phyloP scores from a whole-genome alignment of 2,888 invertebrate genomes.

The Drosophila algonquin region DNA sequence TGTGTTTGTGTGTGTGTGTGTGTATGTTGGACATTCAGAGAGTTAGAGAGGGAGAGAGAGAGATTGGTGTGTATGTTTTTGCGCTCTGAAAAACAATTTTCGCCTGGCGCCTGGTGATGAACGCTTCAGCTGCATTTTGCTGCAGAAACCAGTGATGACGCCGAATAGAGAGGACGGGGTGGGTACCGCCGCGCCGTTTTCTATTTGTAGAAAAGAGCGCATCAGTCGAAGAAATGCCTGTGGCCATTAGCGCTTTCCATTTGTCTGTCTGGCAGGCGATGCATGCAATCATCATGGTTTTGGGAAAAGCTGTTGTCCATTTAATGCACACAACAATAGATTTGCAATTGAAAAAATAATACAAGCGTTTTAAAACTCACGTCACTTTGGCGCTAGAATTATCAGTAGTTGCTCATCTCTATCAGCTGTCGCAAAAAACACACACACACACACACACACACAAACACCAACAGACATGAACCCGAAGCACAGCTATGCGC shows the following conservation, averaged over 20 bases:
- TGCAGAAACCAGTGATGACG: slow-evolving; percentile 5
- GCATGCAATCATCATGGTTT: not conserved
- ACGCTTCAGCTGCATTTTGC: slow-evolving; percentile 60
- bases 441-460: not conserved
- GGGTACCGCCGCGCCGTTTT: slow-evolving; percentile 36
- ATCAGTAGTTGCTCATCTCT: not conserved
- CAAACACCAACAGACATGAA: not conserved
- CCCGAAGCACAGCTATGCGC: not conserved
- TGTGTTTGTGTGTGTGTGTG: slow-evolving; percentile 10
- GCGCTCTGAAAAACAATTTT: slow-evolving; percentile 56
- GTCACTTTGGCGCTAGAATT: not conserved
- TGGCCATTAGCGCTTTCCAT: slow-evolving; percentile 70
- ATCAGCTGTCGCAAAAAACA: slow-evolving; percentile 1
- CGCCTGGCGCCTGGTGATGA: slow-evolving; percentile 45
- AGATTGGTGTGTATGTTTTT: slow-evolving; percentile 45
- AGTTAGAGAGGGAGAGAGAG: slow-evolving; percentile 11
- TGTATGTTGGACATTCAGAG: slow-evolving; percentile 10
- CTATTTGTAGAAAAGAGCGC: slow-evolving; percentile 75
- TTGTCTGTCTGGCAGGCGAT: slow-evolving; percentile 20
- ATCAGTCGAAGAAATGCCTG: slow-evolving; percentile 66
- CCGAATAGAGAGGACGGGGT: slow-evolving; percentile 6
- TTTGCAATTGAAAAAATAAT: not conserved
- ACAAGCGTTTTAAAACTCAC: not conserved
- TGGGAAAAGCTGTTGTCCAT: slow-evolving; percentile 1
- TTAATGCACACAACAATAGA: not conserved